Evolutionary conservation across 2,113 vertebrate species (phyloP), one percentile per base, ranked within the genome.

Genomic region (Vulpes vulpes): DNA sequence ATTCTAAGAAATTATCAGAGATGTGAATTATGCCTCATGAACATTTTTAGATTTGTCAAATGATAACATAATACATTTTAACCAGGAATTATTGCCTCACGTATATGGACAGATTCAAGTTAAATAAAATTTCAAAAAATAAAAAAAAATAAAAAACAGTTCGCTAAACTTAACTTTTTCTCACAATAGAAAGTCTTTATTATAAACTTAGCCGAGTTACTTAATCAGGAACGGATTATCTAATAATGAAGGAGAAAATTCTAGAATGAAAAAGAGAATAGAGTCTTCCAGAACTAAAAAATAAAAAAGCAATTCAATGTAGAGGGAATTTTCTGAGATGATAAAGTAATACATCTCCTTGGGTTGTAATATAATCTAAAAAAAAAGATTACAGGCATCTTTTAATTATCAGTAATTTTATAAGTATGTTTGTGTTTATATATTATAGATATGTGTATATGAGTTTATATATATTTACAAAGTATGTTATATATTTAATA

Each of bases 201-300:
- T 73, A 49, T 35, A 71, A 79, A 69, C 25, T 89, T 14, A 2
- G 49, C 30, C 84, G 22, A 59, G 25, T 89, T 89, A 80, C 17
- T 25, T 86, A 38, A 30, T 89, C 32, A 69, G 8, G 7, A 82
- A 60, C 11, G 85, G 51, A 94, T 43, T 89, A 2, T 27, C 17
- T 27, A 89, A 20, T n/a, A 60, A 96, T 8, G 6, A 95, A 67
- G 17, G 11, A 94, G 89, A 94, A 93, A 89, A 87, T 74, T 71
- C 32, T 94, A 73, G 55, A 82, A 57, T 67, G 43, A 88, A 86
- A 64, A 90, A 62, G 43, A 71, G 22, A 93, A 86, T 27, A 73
- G 32, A 17, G 23, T 62, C 53, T 86, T 93, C 20, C 49, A 80
- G 82, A 96, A 96, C 83, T 62, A 38, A 8, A 38, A 62, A 59